Base-by-base conservation (phyloP, 2,113 vertebrate genomes). In the Furnarius figulus region DNA sequence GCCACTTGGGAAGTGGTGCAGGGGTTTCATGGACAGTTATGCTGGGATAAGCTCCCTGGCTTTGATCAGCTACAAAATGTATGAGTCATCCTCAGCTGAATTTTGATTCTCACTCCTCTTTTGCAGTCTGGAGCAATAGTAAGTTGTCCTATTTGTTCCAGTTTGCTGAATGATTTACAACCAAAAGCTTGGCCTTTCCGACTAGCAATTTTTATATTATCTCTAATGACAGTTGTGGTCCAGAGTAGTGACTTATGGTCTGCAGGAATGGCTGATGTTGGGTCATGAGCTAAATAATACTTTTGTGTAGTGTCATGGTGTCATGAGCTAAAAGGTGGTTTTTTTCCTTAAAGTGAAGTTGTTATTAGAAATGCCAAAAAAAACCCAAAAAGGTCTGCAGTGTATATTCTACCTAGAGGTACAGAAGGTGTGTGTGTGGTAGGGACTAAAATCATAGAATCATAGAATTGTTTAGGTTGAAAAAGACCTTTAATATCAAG, bases 161-260 rank as follows among this genome's bases (percentile, higher is more conserved):
- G 68, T 87, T 90, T 74, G 33, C 61, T 2, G 9, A 90, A 70
- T 68, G 61, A 93, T 95, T 85, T 91, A 68, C 66, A 59, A 35
- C 25, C 31, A 83, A 93, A 82, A 91, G 14, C 68, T 88, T 89
- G 76, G 84, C 63, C 67, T 90, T 93, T 88, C 67, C 7, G 22
- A 71, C 75, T 91, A 59, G 28, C 79, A 73, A 44, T 86, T 92
- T 91, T 84, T 91, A 6, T 83, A 84, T 93, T 96, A 67, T 22
- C 8, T 81, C 47, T 92, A 90, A 79, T 88, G 75, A 40, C 39
- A 59, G 10, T 37, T 94, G 68, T 77, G 59, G 72, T 90, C 47
- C 59, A n/a, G 28, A 71, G 61, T 17, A 63, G 72, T 74, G 89
- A 94, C 93, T 83, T 95, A 40, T 65, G 87, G 85, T 93, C 84